Base-by-base conservation (phyloP, 2,113 vertebrate genomes). In the Lates calcarifer region DNA sequence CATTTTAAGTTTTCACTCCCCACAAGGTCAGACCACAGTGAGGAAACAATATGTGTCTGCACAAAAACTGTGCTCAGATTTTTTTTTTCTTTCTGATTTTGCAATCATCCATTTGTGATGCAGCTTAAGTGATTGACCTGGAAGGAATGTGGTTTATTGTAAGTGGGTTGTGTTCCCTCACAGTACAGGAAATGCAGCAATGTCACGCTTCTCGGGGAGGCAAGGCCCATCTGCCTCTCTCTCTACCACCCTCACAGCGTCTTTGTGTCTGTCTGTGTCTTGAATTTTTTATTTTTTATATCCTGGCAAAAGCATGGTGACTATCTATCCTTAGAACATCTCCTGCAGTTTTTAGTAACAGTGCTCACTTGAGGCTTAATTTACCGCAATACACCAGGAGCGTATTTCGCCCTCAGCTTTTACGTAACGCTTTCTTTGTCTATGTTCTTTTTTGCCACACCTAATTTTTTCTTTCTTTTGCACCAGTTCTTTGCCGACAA, bases 141-240 rank as follows among this genome's bases (percentile, higher is more conserved):
- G 64, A 88, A 93, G 82, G 68, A 90, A 90, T 86, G 84, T 77
- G 81, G 70, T 83, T 83, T 80, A 79, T 86, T 86, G 53, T 76
- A 69, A 88, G 57, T 75, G 77, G 78, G 69, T 82, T 81, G 67
- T 77, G 73, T 62, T 86, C 55, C 33, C 67, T 81, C 39, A 49
- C 63, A 58, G 33, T 41, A 43, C 60, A 81, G 84, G 79, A 87
- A 87, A 79, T 65, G 17, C 73, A 83, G 72, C 37, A 70, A 47
- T 77, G 53, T 79, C 66, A 53, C 9, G 1, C 45, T 68, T 67
- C 45, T 61, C n/a, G 13, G 14, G 57, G 33, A 81, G 70, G 45
- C 72, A 6, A 24, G n/a, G 39, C 57, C 75, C 69, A 79, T 85
- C 81, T 84, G 67, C 37, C 72, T 72, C 29, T n/a, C 15, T 35